A percentile compares a stretch with the other conserved stretches of the same genome.
Conservation (phyloP, 2,113 vertebrate genomes). For the Calidris pygmaea region DNA sequence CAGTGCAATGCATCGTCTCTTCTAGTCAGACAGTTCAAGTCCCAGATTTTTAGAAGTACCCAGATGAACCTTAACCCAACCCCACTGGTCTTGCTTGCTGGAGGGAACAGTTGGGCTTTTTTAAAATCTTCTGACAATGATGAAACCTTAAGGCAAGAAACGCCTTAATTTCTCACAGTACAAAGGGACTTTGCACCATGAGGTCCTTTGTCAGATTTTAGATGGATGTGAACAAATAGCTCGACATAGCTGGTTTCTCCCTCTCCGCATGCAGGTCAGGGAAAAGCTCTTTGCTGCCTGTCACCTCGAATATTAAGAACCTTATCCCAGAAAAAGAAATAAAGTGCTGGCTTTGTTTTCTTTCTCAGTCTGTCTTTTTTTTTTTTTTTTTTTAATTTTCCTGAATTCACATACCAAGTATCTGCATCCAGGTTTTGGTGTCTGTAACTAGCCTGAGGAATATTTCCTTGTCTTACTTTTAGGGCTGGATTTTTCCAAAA, state of each 20-base stretch:
- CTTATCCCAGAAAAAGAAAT: neutral
- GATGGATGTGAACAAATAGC: neutral
- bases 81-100: neutral
- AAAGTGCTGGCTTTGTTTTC: neutral
- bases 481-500: neutral
- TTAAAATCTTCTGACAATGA: neutral
- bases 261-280: neutral
- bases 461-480: neutral
- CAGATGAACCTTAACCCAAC: neutral
- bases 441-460: neutral
- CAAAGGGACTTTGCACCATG: neutral
- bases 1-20: neutral
- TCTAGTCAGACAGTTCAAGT: neutral
- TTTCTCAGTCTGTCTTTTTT: neutral
- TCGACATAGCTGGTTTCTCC: neutral
- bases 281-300: neutral
- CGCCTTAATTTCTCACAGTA: neutral
- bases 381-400: neutral
- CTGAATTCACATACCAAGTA: neutral
- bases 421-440: neutral
- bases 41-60: neutral
- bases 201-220: neutral
- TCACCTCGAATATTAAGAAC: neutral
- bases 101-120: neutral
- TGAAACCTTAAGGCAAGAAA: neutral